These are phyloP conservation scores for Tinea trinotella DNA, from an alignment of 2,888 invertebrate genomes.

Conservation along the genomic window DNA sequence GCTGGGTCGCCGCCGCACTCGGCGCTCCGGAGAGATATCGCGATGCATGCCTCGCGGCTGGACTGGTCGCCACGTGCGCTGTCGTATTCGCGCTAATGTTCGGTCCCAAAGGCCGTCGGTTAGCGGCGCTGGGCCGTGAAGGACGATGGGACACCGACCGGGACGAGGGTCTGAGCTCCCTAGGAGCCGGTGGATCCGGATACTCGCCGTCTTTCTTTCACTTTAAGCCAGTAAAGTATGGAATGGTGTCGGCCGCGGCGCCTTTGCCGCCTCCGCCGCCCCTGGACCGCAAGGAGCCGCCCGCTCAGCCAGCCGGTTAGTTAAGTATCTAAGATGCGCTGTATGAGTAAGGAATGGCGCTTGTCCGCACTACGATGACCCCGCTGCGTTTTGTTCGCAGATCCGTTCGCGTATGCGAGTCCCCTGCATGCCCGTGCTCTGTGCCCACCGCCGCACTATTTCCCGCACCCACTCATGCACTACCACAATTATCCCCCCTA, in stretches of 20 bases:
- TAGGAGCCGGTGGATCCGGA: constrained; percentile 84
- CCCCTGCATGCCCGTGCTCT: constrained; percentile 60
- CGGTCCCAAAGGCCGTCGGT: constrained; percentile 91
- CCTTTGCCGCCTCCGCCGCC: constrained; percentile 49
- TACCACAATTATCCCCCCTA: constrained; percentile 64
- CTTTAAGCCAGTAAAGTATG: constrained; percentile 90
- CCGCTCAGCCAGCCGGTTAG: constrained; percentile 72
- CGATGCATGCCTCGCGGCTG: constrained; percentile 92
- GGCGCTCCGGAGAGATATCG: constrained; percentile 84
- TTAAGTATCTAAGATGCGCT: constrained; percentile 55
- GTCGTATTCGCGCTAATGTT: constrained; percentile 95
- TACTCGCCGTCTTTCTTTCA: constrained; percentile 95
- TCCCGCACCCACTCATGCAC: constrained; percentile 63
- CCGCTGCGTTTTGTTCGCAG: constrained; percentile 54
- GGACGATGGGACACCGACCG: constrained; percentile 86
- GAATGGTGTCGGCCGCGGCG: constrained; percentile 74
- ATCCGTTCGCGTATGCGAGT: constrained; percentile 59
- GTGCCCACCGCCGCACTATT: constrained; percentile 66
- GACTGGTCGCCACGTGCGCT: constrained; percentile 86
- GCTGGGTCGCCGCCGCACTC: constrained; percentile 87
- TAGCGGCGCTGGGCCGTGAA: constrained; percentile 93
- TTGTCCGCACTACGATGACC: constrained; percentile 40
- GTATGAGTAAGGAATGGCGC: constrained; percentile 29
- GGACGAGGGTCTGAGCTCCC: constrained; percentile 86
- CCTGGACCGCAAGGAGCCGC: constrained; percentile 68